Conservation (phyloP, 92 coral and sea anemone genomes). For the Nematostella vectensis region DNA sequence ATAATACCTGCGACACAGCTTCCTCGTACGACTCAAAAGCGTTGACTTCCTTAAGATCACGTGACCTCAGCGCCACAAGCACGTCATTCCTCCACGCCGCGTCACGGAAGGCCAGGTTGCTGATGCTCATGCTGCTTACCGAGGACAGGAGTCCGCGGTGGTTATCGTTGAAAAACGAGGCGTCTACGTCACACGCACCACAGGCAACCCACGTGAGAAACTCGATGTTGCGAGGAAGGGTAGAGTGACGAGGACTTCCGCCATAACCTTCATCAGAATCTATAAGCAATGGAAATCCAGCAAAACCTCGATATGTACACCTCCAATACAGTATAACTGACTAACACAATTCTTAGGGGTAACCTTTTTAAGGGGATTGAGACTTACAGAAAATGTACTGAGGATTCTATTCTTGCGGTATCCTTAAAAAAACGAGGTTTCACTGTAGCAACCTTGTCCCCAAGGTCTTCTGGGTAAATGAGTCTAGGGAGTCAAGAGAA, state of each 20-base stretch:
- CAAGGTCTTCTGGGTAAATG: no score
- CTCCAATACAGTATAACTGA: slow-evolving; percentile 3
- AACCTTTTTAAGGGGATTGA: no score
- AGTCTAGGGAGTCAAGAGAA: no score
- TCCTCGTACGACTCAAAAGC: slow-evolving; percentile 42
- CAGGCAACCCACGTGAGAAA: slow-evolving; percentile 83
- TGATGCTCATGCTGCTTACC: slow-evolving; percentile 62
- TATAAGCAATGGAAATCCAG: background rate
- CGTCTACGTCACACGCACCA: slow-evolving; percentile 81
- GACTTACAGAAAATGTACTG: no score
- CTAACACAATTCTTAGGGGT: no score
- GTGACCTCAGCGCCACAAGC: slow-evolving; percentile 48
- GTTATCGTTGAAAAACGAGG: slow-evolving; percentile 59
- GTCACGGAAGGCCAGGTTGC: slow-evolving; percentile 45
- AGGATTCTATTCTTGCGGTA: no score
- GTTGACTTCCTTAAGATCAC: slow-evolving; percentile 48
- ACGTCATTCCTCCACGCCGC: slow-evolving; percentile 75
- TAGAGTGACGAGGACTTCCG: slow-evolving; percentile 7
- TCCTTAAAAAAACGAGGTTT: no score
- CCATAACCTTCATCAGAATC: slow-evolving; percentile 33
- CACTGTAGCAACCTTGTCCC: no score
- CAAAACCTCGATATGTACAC: slow-evolving; percentile 6
- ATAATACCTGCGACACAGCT: slow-evolving; percentile 69
- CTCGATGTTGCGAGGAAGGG: slow-evolving; percentile 60
- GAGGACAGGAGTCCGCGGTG: slow-evolving; percentile 59